phyloP scores from a whole-genome alignment of 2,113 vertebrate species.

The Myotis brandtii region DNA sequence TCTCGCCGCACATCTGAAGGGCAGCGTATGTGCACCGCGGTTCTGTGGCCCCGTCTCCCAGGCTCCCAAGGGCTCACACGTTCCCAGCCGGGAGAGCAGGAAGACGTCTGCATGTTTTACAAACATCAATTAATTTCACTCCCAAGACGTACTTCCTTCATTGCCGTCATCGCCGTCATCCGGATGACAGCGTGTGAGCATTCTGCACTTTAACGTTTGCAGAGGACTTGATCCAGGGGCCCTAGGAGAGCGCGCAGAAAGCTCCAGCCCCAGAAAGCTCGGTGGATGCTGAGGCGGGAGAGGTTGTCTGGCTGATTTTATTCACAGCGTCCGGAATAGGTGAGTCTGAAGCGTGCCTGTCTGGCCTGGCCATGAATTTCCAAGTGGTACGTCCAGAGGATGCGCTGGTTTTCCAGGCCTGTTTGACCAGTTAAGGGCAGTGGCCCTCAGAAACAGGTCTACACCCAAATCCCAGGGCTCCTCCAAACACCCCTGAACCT shows the following conservation, averaged over 20 bases:
- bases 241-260: not conserved
- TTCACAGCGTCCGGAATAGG: not conserved
- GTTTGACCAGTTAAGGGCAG: not conserved
- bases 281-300: not conserved
- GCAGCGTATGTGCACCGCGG: not conserved
- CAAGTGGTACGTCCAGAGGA: not conserved
- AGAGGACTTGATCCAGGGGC: not conserved
- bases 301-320: not conserved
- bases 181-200: not conserved
- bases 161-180: not conserved
- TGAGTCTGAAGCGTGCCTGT: not conserved
- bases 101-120: not conserved
- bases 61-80: not conserved
- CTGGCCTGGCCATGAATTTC: not conserved
- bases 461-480: not conserved
- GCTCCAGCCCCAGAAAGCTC: not conserved
- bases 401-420: not conserved
- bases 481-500: not conserved
- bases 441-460: not conserved
- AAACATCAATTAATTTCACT: not conserved
- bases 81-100: not conserved
- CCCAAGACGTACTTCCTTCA: not conserved
- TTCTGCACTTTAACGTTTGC: not conserved
- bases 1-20: not conserved
- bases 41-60: not conserved